These are phyloP conservation scores for Arizona elegans DNA, from an alignment of 2,113 vertebrate species.

Conservation along the genomic window DNA sequence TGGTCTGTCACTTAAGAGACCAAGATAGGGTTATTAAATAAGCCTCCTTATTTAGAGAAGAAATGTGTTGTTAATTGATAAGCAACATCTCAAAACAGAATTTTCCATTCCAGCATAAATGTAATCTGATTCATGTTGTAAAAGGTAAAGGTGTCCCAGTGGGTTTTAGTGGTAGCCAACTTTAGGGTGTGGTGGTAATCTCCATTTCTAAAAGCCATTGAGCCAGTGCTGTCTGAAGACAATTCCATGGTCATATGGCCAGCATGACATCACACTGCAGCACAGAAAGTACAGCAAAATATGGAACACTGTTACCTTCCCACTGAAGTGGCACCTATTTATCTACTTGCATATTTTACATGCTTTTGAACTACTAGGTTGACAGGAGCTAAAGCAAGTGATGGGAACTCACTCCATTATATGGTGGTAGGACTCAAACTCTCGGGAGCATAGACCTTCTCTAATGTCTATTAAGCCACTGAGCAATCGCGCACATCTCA, in stretches of 20 bases:
- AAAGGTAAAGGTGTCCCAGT: not conserved
- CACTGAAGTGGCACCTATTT: not conserved
- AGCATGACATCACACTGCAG: not conserved
- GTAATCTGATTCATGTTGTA: not conserved
- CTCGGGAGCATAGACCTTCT: not conserved
- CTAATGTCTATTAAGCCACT: not conserved
- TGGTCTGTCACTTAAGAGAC: not conserved
- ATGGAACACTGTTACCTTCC: not conserved
- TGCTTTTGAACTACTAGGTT: not conserved
- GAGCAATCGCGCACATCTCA: not conserved
- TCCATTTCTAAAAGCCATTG: not conserved
- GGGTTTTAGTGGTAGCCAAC: not conserved
- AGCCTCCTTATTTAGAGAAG: not conserved
- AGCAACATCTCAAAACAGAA: not conserved
- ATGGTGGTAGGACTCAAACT: not conserved
- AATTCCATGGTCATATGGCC: not conserved
- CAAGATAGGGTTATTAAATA: not conserved
- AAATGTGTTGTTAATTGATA: not conserved
- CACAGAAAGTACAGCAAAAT: not conserved
- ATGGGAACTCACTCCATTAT: not conserved
- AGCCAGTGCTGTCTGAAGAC: not conserved
- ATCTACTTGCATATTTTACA: not conserved
- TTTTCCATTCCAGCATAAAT: not conserved
- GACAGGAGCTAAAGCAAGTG: not conserved
- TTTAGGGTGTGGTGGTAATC: not conserved